phyloP scores from a whole-genome alignment of 2,888 invertebrate species.

The Idaea aversata region DNA sequence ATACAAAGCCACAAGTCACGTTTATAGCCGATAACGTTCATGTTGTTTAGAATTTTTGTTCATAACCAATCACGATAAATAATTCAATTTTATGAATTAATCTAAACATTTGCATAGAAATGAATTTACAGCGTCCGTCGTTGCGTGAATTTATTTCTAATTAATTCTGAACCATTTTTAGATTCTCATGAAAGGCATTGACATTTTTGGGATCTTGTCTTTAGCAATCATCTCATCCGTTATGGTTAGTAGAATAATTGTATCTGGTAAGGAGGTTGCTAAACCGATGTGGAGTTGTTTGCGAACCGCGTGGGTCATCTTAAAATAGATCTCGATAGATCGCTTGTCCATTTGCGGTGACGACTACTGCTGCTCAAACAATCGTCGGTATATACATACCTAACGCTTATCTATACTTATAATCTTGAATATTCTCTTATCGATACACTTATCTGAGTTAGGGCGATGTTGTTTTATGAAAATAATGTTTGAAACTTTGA shows the following conservation, averaged over 20 bases:
- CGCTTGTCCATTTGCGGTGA: conserved; percentile 20
- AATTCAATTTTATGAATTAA: conserved; percentile 8
- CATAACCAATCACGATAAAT: conserved; percentile 2
- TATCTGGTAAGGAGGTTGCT: not conserved
- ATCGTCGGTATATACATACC: conserved; percentile 28
- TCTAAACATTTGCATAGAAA: conserved; percentile 17
- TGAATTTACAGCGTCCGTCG: conserved; percentile 12
- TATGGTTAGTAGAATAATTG: not conserved
- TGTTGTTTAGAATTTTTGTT: not conserved
- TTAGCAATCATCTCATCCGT: not conserved
- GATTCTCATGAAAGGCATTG: conserved; percentile 9
- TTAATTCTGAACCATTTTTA: not conserved
- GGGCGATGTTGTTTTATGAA: not conserved
- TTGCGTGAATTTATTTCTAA: conserved; percentile 13
- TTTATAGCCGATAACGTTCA: conserved; percentile 33
- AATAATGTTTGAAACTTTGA: not conserved
- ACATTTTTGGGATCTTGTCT: not conserved
- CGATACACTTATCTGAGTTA: conserved; percentile 18
- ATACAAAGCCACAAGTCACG: conserved; percentile 29
- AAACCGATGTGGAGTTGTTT: not conserved
- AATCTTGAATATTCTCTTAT: conserved; percentile 32
- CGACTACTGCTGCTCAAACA: conserved; percentile 34
- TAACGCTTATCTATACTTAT: conserved; percentile 28
- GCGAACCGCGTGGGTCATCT: conserved; percentile 3
- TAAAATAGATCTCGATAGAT: conserved; percentile 5